phyloP scores from a whole-genome alignment of 2,797 vertebrate genomes.

The Labroides dimidiatus region DNA sequence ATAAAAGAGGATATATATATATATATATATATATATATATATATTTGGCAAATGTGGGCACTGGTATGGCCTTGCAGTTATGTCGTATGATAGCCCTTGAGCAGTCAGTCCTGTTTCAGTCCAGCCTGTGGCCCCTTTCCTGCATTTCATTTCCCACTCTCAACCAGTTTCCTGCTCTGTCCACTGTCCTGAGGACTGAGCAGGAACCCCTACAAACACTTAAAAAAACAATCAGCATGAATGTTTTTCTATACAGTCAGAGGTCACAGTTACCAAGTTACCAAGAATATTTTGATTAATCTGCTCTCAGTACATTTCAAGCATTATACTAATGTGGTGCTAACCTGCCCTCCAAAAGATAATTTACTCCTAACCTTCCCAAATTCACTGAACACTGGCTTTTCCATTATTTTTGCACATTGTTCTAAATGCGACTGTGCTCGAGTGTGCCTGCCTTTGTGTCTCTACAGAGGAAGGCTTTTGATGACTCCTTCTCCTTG shows the following conservation, averaged over 20 bases:
- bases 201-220: too few species aligned
- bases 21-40: too few species aligned
- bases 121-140: too few species aligned
- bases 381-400: conserved; percentile 9
- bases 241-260: background rate
- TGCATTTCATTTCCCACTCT: too few species aligned
- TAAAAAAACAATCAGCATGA: too few species aligned
- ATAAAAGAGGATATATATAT: too few species aligned
- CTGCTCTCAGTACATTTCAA: conserved; percentile 6
- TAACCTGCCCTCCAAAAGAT: conserved; percentile 22
- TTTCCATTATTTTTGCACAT: conserved; percentile 47
- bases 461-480: conserved; percentile 37
- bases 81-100: too few species aligned
- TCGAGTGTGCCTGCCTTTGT: conserved; percentile 44
- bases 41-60: too few species aligned
- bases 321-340: conserved; percentile 18
- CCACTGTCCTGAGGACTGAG: too few species aligned
- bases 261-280: rapidly evolving
- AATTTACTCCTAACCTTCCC: conserved; percentile 20
- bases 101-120: too few species aligned
- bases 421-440: conserved; percentile 43
- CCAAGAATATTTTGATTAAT: background rate
- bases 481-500: conserved; percentile 73
- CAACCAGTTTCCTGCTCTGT: too few species aligned
- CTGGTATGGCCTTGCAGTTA: too few species aligned